phyloP scores from a whole-genome alignment of 2,113 vertebrate genomes.

The Alosa alosa region DNA sequence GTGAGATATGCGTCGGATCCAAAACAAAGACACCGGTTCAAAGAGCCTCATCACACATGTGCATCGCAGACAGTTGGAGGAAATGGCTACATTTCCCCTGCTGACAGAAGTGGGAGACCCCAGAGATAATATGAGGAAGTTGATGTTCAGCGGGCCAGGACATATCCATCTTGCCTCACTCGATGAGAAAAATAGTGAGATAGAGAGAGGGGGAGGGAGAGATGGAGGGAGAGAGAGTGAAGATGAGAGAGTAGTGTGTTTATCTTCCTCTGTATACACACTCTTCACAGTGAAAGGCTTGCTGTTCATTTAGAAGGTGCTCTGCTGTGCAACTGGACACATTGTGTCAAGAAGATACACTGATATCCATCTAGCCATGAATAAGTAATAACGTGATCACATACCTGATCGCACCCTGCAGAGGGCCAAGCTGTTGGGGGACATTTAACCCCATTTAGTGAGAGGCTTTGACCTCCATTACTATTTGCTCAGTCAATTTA shows the following conservation, averaged over 20 bases:
- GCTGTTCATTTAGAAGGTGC: neutral
- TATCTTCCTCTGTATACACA: neutral
- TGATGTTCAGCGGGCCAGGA: neutral
- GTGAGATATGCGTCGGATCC: slow-evolving; percentile 37
- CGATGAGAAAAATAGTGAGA: slow-evolving; percentile 7
- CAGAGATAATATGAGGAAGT: slow-evolving; percentile 47
- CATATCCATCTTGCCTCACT: slow-evolving; percentile 43
- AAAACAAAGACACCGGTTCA: slow-evolving; percentile 43
- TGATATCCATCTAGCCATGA: slow-evolving; percentile 14
- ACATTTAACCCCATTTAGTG: slow-evolving; percentile 18
- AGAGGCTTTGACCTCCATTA: neutral
- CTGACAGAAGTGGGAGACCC: slow-evolving; percentile 46
- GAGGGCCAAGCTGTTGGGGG: neutral
- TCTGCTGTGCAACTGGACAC: neutral
- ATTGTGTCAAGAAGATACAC: neutral
- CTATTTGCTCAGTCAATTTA: neutral
- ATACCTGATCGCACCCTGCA: slow-evolving; percentile 12
- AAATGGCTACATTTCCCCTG: slow-evolving; percentile 55
- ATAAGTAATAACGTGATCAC: slow-evolving; percentile 15
- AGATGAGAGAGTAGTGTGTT: slow-evolving; percentile 27
- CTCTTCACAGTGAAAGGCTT: neutral
- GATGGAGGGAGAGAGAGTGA: slow-evolving; percentile 52
- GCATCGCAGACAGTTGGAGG: slow-evolving; percentile 40
- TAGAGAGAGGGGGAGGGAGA: neutral
- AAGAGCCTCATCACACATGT: slow-evolving; percentile 36